Evolutionary conservation across 1,140 invertebrate genomes (phyloP).

Genomic region (Rhopalosiphum padi): DNA sequence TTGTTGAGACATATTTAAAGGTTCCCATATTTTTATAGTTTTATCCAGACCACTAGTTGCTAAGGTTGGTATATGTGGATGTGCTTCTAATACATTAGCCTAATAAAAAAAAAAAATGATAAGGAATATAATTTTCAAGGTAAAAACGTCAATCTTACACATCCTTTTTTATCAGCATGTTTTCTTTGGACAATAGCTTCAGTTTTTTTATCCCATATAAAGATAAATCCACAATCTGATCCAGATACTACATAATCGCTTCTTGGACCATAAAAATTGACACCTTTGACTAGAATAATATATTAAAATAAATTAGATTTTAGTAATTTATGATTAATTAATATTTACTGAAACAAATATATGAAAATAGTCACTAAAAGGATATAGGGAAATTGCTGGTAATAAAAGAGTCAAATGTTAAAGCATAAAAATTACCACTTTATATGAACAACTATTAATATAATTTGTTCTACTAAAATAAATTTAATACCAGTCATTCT

Average conservation of each 20-base stretch:
- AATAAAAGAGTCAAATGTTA: neutral
- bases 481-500: constrained; percentile 69
- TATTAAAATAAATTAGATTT: neutral
- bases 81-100: constrained; percentile 92
- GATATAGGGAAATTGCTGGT: neutral
- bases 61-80: constrained; percentile 85
- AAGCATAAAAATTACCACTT: neutral
- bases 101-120: constrained; percentile 62
- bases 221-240: constrained; percentile 94
- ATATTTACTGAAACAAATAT: neutral
- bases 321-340: neutral
- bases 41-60: constrained; percentile 91
- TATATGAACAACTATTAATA: neutral
- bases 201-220: constrained; percentile 90
- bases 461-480: neutral
- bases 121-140: neutral
- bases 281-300: constrained; percentile 79
- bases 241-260: constrained; percentile 92
- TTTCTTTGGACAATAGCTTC: constrained; percentile 89
- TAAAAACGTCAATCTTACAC: constrained; percentile 70
- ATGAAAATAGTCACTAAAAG: neutral
- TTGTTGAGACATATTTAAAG: constrained; percentile 65
- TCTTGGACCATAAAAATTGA: constrained; percentile 90
- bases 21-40: constrained; percentile 93
- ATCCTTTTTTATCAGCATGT: constrained; percentile 82